A percentile compares a stretch with the other conserved stretches of the same genome.
These are phyloP conservation scores for Channa argus DNA, from an alignment of 2,113 vertebrate species.

Conservation along the genomic window DNA sequence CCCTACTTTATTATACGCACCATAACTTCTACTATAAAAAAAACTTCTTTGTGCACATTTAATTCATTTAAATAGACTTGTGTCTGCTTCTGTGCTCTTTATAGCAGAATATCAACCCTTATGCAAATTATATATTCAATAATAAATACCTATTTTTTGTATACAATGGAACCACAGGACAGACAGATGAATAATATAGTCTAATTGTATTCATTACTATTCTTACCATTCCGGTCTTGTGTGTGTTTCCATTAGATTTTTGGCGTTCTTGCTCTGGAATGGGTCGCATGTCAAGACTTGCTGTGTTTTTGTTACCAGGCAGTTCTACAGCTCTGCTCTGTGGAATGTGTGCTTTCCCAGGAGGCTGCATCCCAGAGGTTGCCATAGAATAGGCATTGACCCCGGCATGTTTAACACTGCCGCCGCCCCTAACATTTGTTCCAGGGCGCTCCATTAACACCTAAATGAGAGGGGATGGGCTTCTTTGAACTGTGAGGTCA, in stretches of 20 bases:
- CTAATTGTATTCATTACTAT: background rate
- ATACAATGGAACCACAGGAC: background rate
- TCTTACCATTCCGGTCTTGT: conserved; percentile 29
- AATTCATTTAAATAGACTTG: too few relatives aligned
- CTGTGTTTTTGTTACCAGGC: conserved; percentile 70
- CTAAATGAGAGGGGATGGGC: conserved; percentile 40
- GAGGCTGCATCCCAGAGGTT: conserved; percentile 68
- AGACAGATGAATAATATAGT: background rate
- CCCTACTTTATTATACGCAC: conserved; percentile 1
- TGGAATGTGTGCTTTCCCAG: conserved; percentile 75
- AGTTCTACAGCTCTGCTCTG: conserved; percentile 50
- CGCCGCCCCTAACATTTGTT: conserved; percentile 63
- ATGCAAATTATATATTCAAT: background rate
- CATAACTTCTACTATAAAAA: background rate
- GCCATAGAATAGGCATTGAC: conserved; percentile 62
- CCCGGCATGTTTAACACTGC: conserved; percentile 57
- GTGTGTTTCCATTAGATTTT: conserved; percentile 42
- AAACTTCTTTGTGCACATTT: background rate
- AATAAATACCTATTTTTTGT: background rate
- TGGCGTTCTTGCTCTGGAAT: conserved; percentile 63
- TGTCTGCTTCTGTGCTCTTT: background rate
- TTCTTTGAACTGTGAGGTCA: conserved; percentile 21
- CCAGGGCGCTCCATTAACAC: conserved; percentile 49
- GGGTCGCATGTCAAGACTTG: conserved; percentile 78
- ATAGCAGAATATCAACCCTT: background rate